Evolutionary conservation across 1,140 invertebrate genomes (phyloP), one percentile per base, ranked within the genome.

Genomic region (Cherax quadricarinatus): DNA sequence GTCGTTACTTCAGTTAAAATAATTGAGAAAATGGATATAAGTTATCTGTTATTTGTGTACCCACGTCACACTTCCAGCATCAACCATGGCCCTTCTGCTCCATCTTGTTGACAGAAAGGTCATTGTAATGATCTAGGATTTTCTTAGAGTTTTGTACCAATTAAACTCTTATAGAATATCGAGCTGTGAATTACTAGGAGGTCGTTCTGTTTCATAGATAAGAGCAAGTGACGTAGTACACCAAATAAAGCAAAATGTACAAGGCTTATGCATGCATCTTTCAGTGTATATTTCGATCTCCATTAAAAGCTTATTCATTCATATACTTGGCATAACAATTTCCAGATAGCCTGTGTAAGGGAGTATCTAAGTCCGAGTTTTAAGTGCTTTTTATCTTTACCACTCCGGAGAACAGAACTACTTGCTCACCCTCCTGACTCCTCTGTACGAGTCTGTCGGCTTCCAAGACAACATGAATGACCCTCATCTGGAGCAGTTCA

Each of bases 361-460:
- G n/a, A n/a, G n/a, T n/a, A 18, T 66, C 21, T 18, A 66, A 18
- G 14, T 6, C 62, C 18, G 4, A 21, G 3, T 66, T 1, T 66
- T 21, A 18, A 21, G 21, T 66, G 21, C 5, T 18, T 66, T 14
- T 66, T 66, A 18, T 18, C 5, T 21, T 18, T 18, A 16, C 18
- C 4, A 21, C 5, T 18, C 62, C 2, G 5, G 62, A 4, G 14
- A 30, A 30, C 88, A 90, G 88, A 66, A 57, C 4, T 90, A 85
- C 16, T 24, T 93, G 12, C n/a, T 92, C 57, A 53, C 73, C 7
- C 24, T 94, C 1, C 18, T 94, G 57, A 62, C 62, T 60, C 94
- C 94, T 1, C 88, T 93, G 81, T 94, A 94, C 79, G 30, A 93
- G 12, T 53, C 30, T 60, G 79, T 94, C n/a, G 94, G 94, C 18